Evolutionary conservation across 2,888 invertebrate species (phyloP).

Genomic region (Blastobasis lacticolella): DNA sequence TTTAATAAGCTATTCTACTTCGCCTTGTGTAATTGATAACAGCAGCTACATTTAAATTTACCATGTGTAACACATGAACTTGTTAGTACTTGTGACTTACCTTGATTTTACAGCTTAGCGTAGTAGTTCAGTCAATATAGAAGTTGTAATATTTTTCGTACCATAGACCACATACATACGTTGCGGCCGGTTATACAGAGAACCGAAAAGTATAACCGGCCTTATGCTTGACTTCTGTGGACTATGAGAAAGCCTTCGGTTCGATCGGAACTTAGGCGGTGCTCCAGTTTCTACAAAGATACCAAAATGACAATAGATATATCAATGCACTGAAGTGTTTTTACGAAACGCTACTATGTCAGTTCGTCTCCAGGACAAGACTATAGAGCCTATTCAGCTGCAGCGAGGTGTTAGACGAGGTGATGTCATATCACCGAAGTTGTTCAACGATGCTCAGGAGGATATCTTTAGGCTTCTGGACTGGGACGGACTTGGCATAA

Average conservation of each 20-base stretch:
- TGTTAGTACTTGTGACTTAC: too few relatives aligned
- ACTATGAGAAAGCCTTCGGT: constrained; percentile 11
- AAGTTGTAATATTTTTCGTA: neutral
- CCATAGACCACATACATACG: neutral
- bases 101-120: too few relatives aligned
- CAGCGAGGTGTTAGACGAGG: too few relatives aligned
- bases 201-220: constrained; percentile 7
- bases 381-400: too few relatives aligned
- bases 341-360: neutral
- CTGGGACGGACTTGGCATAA: constrained; percentile 1
- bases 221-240: constrained; percentile 9
- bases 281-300: constrained; percentile 5
- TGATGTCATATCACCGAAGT: too few relatives aligned
- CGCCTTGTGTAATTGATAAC: too few relatives aligned
- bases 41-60: too few relatives aligned
- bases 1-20: too few relatives aligned
- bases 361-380: constrained; percentile 1
- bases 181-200: constrained; percentile 5
- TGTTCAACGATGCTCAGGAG: too few relatives aligned
- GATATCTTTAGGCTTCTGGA: neutral
- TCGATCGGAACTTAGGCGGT: constrained; percentile 9
- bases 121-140: too few relatives aligned
- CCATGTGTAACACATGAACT: too few relatives aligned
- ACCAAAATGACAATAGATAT: neutral
- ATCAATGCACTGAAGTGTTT: neutral